phyloP scores from a whole-genome alignment of 2,888 invertebrate species.

The Rhimphoctona megacephalus region DNA sequence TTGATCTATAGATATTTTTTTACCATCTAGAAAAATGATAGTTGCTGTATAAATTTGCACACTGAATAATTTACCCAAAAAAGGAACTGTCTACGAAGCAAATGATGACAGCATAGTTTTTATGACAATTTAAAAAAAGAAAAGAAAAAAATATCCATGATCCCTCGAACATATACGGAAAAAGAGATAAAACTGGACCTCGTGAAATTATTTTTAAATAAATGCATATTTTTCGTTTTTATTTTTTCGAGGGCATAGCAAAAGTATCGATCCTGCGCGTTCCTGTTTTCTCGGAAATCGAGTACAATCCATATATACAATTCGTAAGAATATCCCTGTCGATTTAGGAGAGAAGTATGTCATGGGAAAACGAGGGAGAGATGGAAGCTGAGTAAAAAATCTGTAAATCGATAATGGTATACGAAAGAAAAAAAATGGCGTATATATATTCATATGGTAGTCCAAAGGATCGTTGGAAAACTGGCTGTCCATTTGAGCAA shows the following conservation, averaged over 20 bases:
- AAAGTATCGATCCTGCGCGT: neutral
- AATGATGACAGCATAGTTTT: no score
- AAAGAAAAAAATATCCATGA: neutral
- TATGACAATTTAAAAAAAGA: neutral
- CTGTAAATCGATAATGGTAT: neutral
- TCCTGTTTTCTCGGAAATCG: neutral
- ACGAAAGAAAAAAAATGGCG: neutral
- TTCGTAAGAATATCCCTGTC: neutral
- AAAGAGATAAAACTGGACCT: neutral
- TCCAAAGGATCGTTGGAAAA: neutral
- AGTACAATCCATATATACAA: neutral
- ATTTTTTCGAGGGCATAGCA: neutral
- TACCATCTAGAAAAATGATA: no score
- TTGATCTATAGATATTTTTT: no score
- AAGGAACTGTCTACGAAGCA: no score
- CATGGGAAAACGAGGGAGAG: neutral
- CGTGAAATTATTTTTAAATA: neutral
- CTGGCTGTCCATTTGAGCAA: constrained; percentile 30
- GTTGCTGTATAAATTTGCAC: no score
- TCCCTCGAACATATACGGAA: neutral
- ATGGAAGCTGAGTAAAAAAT: neutral
- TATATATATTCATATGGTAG: neutral
- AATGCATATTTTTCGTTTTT: neutral
- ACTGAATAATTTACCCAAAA: no score
- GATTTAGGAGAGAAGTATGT: neutral